A percentile compares a stretch with the other conserved stretches of the same genome.
phyloP scores from a whole-genome alignment of 2,113 vertebrate genomes.

The Notarius quadriscutis region DNA sequence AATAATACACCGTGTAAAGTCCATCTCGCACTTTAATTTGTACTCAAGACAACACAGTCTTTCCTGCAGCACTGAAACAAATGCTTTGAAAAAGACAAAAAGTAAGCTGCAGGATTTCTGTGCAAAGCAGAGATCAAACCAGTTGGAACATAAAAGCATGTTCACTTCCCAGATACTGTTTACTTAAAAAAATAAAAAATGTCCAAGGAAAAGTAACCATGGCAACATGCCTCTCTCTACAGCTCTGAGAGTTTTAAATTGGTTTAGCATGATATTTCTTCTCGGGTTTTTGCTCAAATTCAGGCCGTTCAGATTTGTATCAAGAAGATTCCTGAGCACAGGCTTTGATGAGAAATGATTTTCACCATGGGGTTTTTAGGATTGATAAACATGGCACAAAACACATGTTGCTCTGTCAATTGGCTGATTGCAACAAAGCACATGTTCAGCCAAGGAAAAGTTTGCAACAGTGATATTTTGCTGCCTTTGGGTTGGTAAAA shows the following conservation, averaged over 20 bases:
- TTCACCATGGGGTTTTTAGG: slow-evolving; percentile 1
- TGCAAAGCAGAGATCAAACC: slow-evolving; percentile 23
- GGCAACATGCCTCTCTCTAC: slow-evolving; percentile 40
- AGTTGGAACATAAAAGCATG: slow-evolving; percentile 26
- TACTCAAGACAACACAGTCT: neutral
- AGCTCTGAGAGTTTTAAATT: slow-evolving; percentile 39
- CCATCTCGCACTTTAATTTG: neutral
- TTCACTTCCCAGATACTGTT: slow-evolving; percentile 36
- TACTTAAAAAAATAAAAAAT: slow-evolving; percentile 22
- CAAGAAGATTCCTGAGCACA: slow-evolving; percentile 46
- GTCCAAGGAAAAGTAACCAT: slow-evolving; percentile 43
- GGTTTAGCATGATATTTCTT: slow-evolving; percentile 36
- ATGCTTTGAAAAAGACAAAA: neutral
- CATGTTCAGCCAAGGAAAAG: neutral
- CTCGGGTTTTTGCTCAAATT: slow-evolving; percentile 21
- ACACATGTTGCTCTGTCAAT: slow-evolving; percentile 7
- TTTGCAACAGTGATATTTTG: neutral
- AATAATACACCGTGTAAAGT: slow-evolving; percentile 1
- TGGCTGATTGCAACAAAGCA: neutral
- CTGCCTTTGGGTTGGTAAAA: slow-evolving; percentile 15
- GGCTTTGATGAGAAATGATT: slow-evolving; percentile 10
- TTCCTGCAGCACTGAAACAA: neutral
- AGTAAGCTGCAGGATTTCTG: neutral
- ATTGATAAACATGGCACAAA: slow-evolving; percentile 27
- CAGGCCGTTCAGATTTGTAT: slow-evolving; percentile 24